phyloP scores from a whole-genome alignment of 2,113 vertebrate genomes.

The Cheilinus undulatus region DNA sequence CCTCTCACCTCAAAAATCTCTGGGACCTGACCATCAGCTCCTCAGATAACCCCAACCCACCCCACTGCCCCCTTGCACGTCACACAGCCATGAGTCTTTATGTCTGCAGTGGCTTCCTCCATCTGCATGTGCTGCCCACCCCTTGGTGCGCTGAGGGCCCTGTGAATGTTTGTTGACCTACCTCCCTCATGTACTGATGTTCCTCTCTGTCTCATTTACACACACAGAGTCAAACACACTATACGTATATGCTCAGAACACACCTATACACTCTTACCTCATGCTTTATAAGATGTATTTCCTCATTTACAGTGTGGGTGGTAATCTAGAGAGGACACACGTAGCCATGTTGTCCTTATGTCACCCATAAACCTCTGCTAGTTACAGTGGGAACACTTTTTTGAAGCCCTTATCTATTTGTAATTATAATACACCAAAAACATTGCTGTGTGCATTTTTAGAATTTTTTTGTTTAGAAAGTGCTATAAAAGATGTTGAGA shows the following conservation, averaged over 20 bases:
- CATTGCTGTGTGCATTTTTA: background rate
- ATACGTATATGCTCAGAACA: background rate
- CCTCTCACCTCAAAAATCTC: constrained; percentile 17
- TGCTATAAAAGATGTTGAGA: background rate
- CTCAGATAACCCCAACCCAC: background rate
- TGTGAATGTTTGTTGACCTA: constrained; percentile 58
- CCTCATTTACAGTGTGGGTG: constrained; percentile 21
- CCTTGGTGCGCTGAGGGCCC: constrained; percentile 18
- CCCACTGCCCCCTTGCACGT: background rate
- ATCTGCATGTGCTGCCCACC: constrained; percentile 3
- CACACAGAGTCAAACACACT: constrained; percentile 28
- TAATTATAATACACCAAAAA: background rate
- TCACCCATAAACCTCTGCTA: constrained; percentile 1
- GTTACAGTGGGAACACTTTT: constrained; percentile 22
- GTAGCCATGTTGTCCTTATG: constrained; percentile 7
- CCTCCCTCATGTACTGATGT: constrained; percentile 64
- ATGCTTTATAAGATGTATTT: constrained; percentile 36
- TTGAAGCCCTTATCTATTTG: constrained; percentile 9
- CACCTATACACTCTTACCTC: constrained; percentile 63
- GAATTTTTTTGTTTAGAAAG: background rate
- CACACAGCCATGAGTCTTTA: background rate
- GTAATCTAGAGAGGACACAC: constrained; percentile 2
- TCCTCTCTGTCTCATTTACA: constrained; percentile 14
- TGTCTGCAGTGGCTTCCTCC: background rate
- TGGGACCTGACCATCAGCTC: constrained; percentile 36